Evolutionary conservation across 2,113 vertebrate genomes (phyloP).

Genomic region (Daboia siamensis): DNA sequence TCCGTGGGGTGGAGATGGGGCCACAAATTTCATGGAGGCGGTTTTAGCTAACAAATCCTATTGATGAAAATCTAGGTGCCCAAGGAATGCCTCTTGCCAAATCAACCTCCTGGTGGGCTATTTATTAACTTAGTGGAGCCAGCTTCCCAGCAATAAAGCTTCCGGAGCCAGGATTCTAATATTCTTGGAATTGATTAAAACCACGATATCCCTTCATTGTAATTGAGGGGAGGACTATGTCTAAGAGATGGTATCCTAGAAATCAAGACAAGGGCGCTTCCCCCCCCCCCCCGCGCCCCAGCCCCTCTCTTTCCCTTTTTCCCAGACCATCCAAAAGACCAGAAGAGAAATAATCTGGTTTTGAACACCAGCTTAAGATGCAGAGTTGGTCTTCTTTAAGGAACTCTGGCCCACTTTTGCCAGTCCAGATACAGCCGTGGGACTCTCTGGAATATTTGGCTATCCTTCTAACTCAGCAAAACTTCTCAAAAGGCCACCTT

Average conservation of each 20-base stretch:
- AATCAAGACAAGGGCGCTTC: background rate
- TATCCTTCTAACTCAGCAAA: background rate
- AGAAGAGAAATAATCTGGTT: background rate
- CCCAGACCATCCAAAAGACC: background rate
- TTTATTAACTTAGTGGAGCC: constrained; percentile 14
- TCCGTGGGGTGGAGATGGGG: background rate
- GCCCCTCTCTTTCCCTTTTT: background rate
- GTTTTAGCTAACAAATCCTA: background rate
- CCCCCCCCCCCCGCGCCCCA: no score
- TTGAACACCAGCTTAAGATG: background rate
- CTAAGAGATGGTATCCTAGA: background rate
- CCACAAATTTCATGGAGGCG: no score
- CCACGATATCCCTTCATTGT: no score
- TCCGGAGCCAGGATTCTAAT: background rate
- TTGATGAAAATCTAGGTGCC: background rate
- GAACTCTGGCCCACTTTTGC: background rate
- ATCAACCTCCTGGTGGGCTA: background rate
- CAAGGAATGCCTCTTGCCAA: background rate
- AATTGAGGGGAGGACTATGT: background rate
- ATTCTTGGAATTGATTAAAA: background rate
- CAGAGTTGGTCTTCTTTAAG: background rate
- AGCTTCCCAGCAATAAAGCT: background rate
- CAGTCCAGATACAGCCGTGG: background rate
- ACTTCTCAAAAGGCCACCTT: background rate
- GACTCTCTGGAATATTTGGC: background rate